phyloP scores from a whole-genome alignment of 2,113 vertebrate species.

The Herpailurus yagouaroundi region DNA sequence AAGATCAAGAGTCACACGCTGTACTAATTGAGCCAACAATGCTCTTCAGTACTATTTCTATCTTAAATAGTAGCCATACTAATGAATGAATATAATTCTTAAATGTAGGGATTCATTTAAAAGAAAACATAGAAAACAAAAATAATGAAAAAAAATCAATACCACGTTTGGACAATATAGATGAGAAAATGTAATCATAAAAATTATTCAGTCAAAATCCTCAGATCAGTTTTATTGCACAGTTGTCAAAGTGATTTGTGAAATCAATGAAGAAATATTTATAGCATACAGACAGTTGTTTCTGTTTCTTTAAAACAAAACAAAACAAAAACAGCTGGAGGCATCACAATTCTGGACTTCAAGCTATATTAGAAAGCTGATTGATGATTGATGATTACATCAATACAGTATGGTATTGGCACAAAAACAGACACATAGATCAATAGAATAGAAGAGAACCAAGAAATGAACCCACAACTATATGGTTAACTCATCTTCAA shows the following conservation, averaged over 20 bases:
- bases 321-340: no score
- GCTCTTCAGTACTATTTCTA: no score
- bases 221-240: constrained; percentile 62
- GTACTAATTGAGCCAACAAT: no score
- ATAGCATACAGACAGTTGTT: constrained; percentile 70
- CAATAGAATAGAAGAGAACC: no score
- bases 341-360: no score
- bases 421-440: no score
- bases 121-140: constrained; percentile 44
- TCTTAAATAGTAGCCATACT: not conserved
- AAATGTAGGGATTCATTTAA: constrained; percentile 54
- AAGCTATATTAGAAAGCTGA: no score
- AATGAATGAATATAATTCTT: not conserved
- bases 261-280: constrained; percentile 65
- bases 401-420: no score
- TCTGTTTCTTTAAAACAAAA: constrained; percentile 66
- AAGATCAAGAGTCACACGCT: no score
- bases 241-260: constrained; percentile 64
- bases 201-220: constrained; percentile 54
- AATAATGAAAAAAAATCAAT: not conserved
- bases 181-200: constrained; percentile 49
- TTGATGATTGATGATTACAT: no score
- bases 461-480: not conserved
- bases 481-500: not conserved
- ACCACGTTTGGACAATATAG: constrained; percentile 15